These are phyloP conservation scores for Pocillopora grandis DNA, from an alignment of 92 coral and sea anemone species.

Conservation along the genomic window DNA sequence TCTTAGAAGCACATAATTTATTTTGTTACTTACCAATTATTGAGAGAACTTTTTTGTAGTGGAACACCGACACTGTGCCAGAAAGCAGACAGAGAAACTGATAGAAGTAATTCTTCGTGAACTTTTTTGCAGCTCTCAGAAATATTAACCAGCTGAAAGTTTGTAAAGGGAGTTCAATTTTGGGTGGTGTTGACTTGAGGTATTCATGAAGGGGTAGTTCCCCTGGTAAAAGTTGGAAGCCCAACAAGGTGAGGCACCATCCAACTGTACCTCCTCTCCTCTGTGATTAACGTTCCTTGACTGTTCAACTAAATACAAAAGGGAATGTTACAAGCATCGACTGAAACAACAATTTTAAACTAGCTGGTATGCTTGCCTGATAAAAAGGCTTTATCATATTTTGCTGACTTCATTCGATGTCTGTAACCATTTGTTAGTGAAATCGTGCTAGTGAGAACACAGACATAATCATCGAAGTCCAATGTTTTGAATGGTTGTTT, in stretches of 20 bases:
- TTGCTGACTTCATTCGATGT: no score
- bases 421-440: background rate
- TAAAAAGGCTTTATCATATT: no score
- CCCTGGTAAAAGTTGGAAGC: background rate
- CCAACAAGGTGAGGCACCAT: conserved; percentile 18
- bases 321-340: no score
- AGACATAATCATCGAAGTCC: no score
- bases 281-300: conserved; percentile 2
- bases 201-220: background rate
- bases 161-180: background rate
- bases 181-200: background rate
- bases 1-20: no score
- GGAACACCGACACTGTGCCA: conserved; percentile 10
- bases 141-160: conserved; percentile 2
- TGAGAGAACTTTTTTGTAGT: conserved; percentile 11
- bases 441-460: no score
- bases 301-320: background rate
- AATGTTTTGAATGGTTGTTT: no score
- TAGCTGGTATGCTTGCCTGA: background rate
- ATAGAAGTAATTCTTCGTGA: background rate
- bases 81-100: conserved; percentile 11
- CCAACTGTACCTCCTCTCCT: conserved; percentile 1
- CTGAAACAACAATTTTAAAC: background rate
- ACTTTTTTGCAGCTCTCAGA: background rate
- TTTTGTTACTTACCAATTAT: conserved; percentile 7